Base-by-base conservation (phyloP, 2,888 invertebrate genomes). In the Cryptus armator region DNA sequence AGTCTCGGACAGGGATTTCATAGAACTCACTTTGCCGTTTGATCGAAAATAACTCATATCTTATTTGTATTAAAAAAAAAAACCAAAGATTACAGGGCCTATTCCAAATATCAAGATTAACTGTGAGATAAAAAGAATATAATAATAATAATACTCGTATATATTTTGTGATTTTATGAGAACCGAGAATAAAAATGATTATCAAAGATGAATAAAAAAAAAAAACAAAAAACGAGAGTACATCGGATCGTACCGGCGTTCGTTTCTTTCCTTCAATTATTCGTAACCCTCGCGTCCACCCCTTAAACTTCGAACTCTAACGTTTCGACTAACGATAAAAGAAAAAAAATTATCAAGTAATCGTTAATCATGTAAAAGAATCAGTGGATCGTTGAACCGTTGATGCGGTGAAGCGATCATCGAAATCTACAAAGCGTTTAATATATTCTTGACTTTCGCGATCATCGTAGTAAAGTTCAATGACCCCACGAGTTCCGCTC, bases 1-100 rank as follows among this genome's bases (percentile, higher is more conserved):
- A 95, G 95, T 87, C 93, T 95, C 75, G 94, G 94, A 1, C 95
- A 95, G 91, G 95, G 95, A 74, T 95, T 95, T 87, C 94, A 94
- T 68, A 92, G 95, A 86, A 95, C 95, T 5, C 95, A 95, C 90
- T 95, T 93, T 89, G 95, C 94, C 53, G 95, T 95, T 64, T 95
- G 87, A 92, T 10, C 2, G 43, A 12, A 4, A 71, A 51, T n/a
- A 46, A 53, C 10, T 24, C 48, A 64, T 75, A 66, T 85, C 75
- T 79, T 62, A 43, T 24, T 53, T 62, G 29, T 46, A 56, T 32
- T 29, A 48, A 14, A 16, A 64, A 64, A 44, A 37, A 72, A 72
- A 72, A 59, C 32, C 53, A 51, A 48, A 51, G 71, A 14, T 24
- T 72, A 66, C 53, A 48, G 14, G 44, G 78, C 70, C 78, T 43